Evolutionary conservation across 2,113 vertebrate genomes (phyloP), one percentile per base, ranked within the genome.

Genomic region (Kobus ellipsiprymnus): DNA sequence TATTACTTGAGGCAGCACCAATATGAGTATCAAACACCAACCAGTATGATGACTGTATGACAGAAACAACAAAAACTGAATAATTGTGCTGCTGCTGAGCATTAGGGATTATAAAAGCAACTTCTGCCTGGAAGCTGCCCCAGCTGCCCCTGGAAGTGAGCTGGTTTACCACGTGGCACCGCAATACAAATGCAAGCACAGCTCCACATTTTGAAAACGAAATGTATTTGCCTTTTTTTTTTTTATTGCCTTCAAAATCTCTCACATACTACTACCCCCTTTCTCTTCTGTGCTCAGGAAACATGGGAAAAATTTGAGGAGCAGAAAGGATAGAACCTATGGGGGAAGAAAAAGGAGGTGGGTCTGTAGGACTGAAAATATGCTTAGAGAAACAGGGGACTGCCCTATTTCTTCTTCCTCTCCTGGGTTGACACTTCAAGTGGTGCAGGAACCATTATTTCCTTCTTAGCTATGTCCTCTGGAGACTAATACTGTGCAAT

Each of bases 1-100:
- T 94, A 48, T 93, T 96, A 91, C 78, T 62, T 60, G 77, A 95
- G 55, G 36, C n/a, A 67, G 16, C 33, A 78, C 86, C n/a, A 81
- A 36, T 94, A 55, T 64, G 52, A 92, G 83, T 95, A 92, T 36
- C 84, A 92, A 87, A 87, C 90, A 95, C 46, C 83, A 95, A 46
- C 46, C 57, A 88, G 19, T 59, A 33, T 81, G 87, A 84, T 90
- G 71, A 88, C 48, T 87, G 12, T 25, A 60, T 95, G 60, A 87
- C 50, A 94, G 80, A 94, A 94, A 52, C 40, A 83, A 77, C 74
- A 80, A 17, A 57, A 95, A 87, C 87, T 19, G 78, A 87, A 52
- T 87, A 83, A 54, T 59, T 81, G 7, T 77, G n/a, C 11, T 23
- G 2, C 8, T 57, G 55, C n/a, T 10, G 80, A 86, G 48, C 23